These are phyloP conservation scores for Eueremaeus valkanovi DNA, from an alignment of 2,888 invertebrate genomes.

Conservation along the genomic window DNA sequence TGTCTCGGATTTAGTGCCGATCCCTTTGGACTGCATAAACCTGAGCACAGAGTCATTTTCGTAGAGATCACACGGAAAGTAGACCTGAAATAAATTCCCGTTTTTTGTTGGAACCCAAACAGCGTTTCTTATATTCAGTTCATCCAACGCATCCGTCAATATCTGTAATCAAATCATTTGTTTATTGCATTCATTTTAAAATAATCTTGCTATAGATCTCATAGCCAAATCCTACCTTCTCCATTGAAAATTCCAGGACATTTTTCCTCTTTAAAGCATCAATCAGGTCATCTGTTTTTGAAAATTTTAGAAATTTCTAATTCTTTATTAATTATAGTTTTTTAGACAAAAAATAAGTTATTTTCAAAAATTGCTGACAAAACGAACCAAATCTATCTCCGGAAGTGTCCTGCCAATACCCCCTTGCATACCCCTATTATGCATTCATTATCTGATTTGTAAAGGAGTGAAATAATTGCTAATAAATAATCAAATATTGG, in stretches of 20 bases:
- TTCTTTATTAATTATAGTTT: too few relatives aligned
- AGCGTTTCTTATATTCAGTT: slow-evolving; percentile 58
- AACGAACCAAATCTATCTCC: too few relatives aligned
- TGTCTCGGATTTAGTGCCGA: slow-evolving; percentile 57
- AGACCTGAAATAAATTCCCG: slow-evolving; percentile 58
- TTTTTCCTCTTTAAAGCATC: slow-evolving; percentile 22
- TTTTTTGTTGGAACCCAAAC: slow-evolving; percentile 59
- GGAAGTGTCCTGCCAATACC: too few relatives aligned
- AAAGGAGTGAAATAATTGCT: too few relatives aligned
- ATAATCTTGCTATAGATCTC: too few relatives aligned
- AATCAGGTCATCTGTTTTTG: slow-evolving; percentile 17
- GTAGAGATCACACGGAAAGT: slow-evolving; percentile 61
- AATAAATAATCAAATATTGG: too few relatives aligned
- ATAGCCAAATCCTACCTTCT: slow-evolving; percentile 30
- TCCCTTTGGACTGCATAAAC: slow-evolving; percentile 60
- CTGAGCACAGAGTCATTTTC: slow-evolving; percentile 61
- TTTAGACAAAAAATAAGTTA: too few relatives aligned
- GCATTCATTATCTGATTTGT: too few relatives aligned
- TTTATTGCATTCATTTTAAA: not conserved
- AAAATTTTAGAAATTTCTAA: slow-evolving; percentile 7
- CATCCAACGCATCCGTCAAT: slow-evolving; percentile 50
- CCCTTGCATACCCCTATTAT: too few relatives aligned
- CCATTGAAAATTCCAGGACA: not conserved
- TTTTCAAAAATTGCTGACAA: too few relatives aligned
- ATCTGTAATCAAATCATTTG: not conserved